Percentiles rank a stretch among this genome's conserved stretches.
phyloP scores from a whole-genome alignment of 2,888 invertebrate genomes.

The Opisthograptis luteolata region DNA sequence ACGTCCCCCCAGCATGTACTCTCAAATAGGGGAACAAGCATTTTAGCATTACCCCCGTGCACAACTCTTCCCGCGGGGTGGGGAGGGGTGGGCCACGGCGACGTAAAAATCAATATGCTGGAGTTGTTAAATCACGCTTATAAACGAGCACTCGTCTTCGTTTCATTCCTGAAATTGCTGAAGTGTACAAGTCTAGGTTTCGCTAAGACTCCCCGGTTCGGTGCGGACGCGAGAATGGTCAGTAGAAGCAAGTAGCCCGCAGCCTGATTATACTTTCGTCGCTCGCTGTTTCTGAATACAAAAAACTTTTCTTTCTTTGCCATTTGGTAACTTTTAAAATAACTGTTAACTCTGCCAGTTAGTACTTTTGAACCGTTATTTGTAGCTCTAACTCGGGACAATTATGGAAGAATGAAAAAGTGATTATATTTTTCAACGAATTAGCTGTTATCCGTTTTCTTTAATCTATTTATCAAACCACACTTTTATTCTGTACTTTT shows the following conservation, averaged over 20 bases:
- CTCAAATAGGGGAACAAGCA: constrained; percentile 85
- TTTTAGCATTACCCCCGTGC: constrained; percentile 85
- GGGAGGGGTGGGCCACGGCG: constrained; percentile 80
- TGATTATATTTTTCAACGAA: no score
- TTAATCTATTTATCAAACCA: no score
- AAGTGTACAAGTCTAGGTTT: constrained; percentile 65
- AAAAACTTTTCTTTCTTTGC: not conserved
- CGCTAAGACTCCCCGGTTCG: constrained; percentile 42
- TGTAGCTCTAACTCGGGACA: not conserved
- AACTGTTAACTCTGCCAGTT: constrained; percentile 1
- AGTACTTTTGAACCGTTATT: constrained; percentile 5
- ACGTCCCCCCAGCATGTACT: constrained; percentile 82
- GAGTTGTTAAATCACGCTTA: constrained; percentile 91
- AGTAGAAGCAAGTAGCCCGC: constrained; percentile 4
- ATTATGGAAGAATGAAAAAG: no score
- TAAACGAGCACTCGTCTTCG: constrained; percentile 85
- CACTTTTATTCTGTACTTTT: no score
- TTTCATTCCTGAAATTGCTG: constrained; percentile 81
- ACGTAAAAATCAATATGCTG: constrained; percentile 87
- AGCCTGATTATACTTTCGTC: not conserved
- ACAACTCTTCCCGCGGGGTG: constrained; percentile 83
- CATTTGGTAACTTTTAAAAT: not conserved
- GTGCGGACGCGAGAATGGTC: constrained; percentile 4
- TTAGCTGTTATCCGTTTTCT: no score
- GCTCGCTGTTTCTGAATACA: constrained; percentile 1